Evolutionary conservation across 1,140 invertebrate species (phyloP).

Genomic region (Sycophila sp.): DNA sequence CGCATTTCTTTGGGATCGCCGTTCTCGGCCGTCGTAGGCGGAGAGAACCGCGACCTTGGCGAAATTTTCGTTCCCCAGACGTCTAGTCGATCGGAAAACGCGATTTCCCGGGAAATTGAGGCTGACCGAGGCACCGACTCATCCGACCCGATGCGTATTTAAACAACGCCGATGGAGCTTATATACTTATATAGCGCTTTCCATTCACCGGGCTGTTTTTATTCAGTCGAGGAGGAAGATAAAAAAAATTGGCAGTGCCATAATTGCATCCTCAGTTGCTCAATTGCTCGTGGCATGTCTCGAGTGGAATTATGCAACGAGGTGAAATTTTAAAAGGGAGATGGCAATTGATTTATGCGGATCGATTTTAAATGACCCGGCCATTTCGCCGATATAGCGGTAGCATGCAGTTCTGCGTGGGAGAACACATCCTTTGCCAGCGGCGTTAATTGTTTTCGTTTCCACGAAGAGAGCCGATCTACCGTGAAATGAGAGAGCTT

Average conservation of each 20-base stretch:
- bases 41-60: background rate
- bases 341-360: too few species aligned
- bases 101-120: conserved; percentile 11
- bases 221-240: too few species aligned
- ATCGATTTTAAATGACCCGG: background rate
- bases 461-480: background rate
- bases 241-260: too few species aligned
- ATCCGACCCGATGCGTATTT: background rate
- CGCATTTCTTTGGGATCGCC: background rate
- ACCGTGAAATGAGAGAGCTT: background rate
- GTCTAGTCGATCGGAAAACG: background rate
- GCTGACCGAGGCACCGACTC: background rate
- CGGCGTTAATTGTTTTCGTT: background rate
- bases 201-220: too few species aligned
- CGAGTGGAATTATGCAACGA: too few species aligned
- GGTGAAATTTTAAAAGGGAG: too few species aligned
- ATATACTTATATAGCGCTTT: too few species aligned
- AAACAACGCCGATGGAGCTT: too few species aligned
- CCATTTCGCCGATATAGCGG: too few species aligned
- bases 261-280: too few species aligned
- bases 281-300: too few species aligned
- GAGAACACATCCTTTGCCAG: background rate
- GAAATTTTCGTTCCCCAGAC: background rate
- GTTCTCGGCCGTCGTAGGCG: background rate
- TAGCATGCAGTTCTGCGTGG: background rate